phyloP scores from a whole-genome alignment of 30 jellyfish, hydroid and myxozoan genomes.

The Chironex yamaguchii region DNA sequence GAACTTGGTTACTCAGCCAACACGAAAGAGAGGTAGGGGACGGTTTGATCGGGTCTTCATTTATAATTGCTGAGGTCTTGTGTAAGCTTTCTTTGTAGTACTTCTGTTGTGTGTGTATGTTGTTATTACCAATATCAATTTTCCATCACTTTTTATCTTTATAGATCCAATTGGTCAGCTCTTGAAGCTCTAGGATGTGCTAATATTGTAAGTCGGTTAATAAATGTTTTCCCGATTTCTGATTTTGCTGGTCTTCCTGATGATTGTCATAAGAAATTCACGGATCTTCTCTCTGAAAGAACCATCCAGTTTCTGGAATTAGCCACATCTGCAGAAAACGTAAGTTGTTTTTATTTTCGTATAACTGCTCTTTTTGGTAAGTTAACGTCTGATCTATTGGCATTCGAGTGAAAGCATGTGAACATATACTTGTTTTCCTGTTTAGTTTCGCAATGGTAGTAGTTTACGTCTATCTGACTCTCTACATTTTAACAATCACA shows the following conservation, averaged over 20 bases:
- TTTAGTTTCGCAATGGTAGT: no score
- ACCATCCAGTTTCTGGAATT: constrained; percentile 78
- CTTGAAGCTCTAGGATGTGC: constrained; percentile 90
- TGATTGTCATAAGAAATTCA: constrained; percentile 53
- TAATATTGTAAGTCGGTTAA: constrained; percentile 72
- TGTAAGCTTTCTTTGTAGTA: background rate
- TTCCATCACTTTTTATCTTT: background rate
- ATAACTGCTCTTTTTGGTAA: background rate
- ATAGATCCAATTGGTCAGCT: constrained; percentile 81
- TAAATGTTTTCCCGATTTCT: constrained; percentile 86
- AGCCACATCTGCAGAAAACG: constrained; percentile 57
- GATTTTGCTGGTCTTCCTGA: constrained; percentile 57
- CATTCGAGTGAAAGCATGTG: background rate
- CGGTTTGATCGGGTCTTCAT: no score
- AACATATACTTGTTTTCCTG: background rate
- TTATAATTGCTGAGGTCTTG: background rate
- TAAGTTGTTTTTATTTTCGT: background rate
- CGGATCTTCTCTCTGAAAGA: constrained; percentile 60
- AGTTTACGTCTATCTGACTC: no score
- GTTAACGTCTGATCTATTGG: background rate
- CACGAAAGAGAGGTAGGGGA: no score
- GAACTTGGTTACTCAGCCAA: no score
- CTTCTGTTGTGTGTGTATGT: background rate
- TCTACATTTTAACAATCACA: no score
- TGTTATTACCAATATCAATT: background rate